phyloP scores from a whole-genome alignment of 2,888 invertebrate species.

The Melinaea menophilus region DNA sequence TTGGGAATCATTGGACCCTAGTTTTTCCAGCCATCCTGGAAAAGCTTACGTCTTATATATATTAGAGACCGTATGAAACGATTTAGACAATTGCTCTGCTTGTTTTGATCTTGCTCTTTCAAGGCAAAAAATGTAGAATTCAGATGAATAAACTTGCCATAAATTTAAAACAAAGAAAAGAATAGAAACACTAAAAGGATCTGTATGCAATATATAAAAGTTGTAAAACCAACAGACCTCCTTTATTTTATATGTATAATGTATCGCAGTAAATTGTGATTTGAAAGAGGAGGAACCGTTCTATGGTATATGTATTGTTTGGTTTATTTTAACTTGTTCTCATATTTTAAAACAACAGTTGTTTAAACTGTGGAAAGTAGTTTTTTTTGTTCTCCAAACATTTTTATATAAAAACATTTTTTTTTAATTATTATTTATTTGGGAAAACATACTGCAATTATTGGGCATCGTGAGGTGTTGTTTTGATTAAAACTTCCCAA shows the following conservation, averaged over 20 bases:
- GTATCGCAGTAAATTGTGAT: conserved; percentile 2
- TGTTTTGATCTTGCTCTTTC: no score
- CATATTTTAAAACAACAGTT: background rate
- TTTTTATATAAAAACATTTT: background rate
- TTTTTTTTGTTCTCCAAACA: no score
- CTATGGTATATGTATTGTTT: background rate
- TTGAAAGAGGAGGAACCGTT: conserved; percentile 6
- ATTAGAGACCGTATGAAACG: background rate
- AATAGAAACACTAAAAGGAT: conserved; percentile 5
- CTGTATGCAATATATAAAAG: conserved; percentile 9
- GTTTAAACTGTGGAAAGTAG: no score
- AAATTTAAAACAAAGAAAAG: background rate
- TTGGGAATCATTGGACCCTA: no score
- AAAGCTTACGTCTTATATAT: background rate
- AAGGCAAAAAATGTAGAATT: no score
- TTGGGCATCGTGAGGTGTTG: no score
- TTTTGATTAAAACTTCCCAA: no score
- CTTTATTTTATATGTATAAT: conserved; percentile 12
- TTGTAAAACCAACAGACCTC: conserved; percentile 7
- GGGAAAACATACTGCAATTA: no score
- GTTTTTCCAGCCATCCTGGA: no score
- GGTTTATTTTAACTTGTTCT: background rate
- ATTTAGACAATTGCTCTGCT: no score
- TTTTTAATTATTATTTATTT: background rate
- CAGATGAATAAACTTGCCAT: background rate